phyloP scores from a whole-genome alignment of 1,140 invertebrate species.

The Prorops nasuta region DNA sequence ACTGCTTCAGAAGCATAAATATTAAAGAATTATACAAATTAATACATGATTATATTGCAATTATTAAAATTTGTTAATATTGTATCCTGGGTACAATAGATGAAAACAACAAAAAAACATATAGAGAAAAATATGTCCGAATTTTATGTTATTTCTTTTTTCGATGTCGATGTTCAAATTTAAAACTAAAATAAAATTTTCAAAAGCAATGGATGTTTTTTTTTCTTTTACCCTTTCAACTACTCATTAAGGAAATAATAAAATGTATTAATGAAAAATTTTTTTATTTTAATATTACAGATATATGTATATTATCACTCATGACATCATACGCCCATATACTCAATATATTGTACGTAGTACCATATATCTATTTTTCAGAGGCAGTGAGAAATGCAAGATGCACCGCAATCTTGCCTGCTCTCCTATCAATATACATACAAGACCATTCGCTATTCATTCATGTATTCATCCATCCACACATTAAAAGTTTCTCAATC shows the following conservation, averaged over 20 bases:
- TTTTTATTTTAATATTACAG: conserved; percentile 48
- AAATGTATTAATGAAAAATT: background rate
- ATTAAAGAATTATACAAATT: conserved; percentile 8
- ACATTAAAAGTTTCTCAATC: conserved; percentile 24
- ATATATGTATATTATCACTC: no score
- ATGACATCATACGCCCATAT: conserved; percentile 34
- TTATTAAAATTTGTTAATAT: conserved; percentile 26
- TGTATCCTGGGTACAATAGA: conserved; percentile 27
- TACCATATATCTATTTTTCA: conserved; percentile 36
- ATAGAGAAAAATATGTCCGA: conserved; percentile 23
- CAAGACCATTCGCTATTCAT: conserved; percentile 12
- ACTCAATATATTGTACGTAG: conserved; percentile 45
- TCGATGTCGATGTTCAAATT: conserved; percentile 29
- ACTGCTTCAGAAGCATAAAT: conserved; percentile 10
- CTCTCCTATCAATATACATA: conserved; percentile 11
- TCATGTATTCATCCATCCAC: conserved; percentile 18
- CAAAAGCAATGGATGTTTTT: conserved; percentile 12
- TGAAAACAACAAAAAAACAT: conserved; percentile 16
- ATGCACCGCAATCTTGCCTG: background rate
- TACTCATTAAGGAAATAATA: background rate
- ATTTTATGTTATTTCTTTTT: conserved; percentile 33
- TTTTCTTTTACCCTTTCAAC: background rate
- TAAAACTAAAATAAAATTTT: conserved; percentile 43
- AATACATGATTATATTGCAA: conserved; percentile 17
- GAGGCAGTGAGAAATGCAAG: conserved; percentile 30